A percentile compares a stretch with the other conserved stretches of the same genome.
Evolutionary conservation across 37 sponge, comb jelly and placozoan species (phyloP).

Genomic region (Ianthella basta): DNA sequence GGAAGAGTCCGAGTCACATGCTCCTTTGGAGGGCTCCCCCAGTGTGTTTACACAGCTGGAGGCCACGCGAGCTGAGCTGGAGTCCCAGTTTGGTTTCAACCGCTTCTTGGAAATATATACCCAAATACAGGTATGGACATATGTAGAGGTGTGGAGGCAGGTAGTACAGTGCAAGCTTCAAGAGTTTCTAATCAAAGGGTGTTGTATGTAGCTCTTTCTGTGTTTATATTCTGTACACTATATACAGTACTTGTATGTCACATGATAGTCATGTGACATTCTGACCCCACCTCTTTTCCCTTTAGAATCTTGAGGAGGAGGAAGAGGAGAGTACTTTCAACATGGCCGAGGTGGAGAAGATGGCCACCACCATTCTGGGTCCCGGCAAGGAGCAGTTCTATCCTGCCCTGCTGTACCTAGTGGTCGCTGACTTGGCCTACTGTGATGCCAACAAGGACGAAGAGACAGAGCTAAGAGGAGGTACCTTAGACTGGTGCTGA

Average conservation of each 20-base stretch:
- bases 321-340: slow-evolving; percentile 45
- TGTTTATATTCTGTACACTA: too few species aligned
- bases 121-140: slow-evolving; percentile 76
- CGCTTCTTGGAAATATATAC: slow-evolving; percentile 74
- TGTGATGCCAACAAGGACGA: slow-evolving; percentile 35
- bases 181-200: too few species aligned
- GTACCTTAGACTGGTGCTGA: too few species aligned
- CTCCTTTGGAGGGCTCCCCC: slow-evolving; percentile 13
- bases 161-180: too few species aligned
- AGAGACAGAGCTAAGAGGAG: neutral
- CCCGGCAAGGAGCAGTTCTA: slow-evolving; percentile 67
- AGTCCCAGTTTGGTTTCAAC: slow-evolving; percentile 72
- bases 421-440: slow-evolving; percentile 89
- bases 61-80: slow-evolving; percentile 73
- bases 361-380: slow-evolving; percentile 60
- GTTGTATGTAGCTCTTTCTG: too few species aligned
- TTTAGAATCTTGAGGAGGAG: slow-evolving; percentile 39
- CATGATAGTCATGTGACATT: too few species aligned
- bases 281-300: neutral
- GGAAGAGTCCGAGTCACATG: neutral
- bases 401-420: slow-evolving; percentile 82
- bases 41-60: slow-evolving; percentile 83
- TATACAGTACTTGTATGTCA: too few species aligned
- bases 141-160: too few species aligned
- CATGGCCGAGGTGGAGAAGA: slow-evolving; percentile 39